phyloP scores from a whole-genome alignment of 2,113 vertebrate genomes.

The Pomatorhinus ruficollis region DNA sequence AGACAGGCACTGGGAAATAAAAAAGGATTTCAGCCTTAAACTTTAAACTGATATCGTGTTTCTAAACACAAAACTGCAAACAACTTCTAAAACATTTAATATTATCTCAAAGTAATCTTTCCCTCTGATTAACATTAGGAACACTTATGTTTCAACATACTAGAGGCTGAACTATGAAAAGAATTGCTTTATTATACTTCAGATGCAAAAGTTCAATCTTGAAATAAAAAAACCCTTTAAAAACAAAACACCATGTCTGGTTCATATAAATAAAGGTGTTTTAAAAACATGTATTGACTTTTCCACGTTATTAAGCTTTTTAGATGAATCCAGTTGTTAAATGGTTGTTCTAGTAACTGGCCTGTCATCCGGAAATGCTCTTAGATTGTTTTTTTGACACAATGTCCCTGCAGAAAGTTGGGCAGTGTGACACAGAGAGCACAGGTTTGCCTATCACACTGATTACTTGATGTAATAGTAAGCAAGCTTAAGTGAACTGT shows the following conservation, averaged over 20 bases:
- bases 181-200: neutral
- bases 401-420: constrained; percentile 70
- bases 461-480: constrained; percentile 88
- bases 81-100: neutral
- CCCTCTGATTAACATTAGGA: neutral
- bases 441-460: constrained; percentile 80
- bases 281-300: constrained; percentile 58
- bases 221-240: neutral
- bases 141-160: neutral
- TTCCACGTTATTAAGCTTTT: constrained; percentile 53
- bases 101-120: neutral
- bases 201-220: neutral
- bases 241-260: neutral
- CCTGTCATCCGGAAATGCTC: constrained; percentile 60
- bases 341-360: constrained; percentile 63
- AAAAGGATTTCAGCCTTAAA: neutral
- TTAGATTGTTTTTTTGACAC: constrained; percentile 73
- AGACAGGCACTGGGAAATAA: neutral
- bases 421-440: constrained; percentile 70
- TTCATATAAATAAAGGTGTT: constrained; percentile 47
- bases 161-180: neutral
- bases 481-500: constrained; percentile 92
- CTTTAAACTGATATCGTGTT: neutral
- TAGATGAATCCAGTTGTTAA: constrained; percentile 51
- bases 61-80: neutral